Base-by-base conservation (phyloP, 1,140 invertebrate species). In the Belonocnema kinseyi region DNA sequence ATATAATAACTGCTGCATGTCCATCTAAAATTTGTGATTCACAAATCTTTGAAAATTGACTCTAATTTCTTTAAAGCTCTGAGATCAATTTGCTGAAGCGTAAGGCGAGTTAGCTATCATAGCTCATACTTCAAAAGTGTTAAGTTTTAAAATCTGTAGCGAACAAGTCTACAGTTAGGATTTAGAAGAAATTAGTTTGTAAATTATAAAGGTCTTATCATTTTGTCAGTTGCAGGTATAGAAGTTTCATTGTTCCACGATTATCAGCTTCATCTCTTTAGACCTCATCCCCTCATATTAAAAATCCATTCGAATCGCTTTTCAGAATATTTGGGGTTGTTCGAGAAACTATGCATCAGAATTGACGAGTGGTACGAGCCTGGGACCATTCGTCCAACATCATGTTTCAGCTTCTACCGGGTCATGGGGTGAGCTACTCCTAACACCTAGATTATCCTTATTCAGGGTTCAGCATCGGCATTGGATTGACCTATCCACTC, bases 391-490 rank as follows among this genome's bases (percentile, higher is more conserved):
- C 87, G 83, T 85, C 87, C 84, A 89, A 83, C 89, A 84, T 88
- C 89, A 90, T 90, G 89, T 90, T 90, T 90, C 89, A 90, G 80
- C 89, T 90, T 85, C 85, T 88, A 85, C 87, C 81, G 83, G 87
- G 83, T 88, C 84, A 76, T 88, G 86, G 88, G 88, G 88, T 91
- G 89, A 90, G 90, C 88, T 82, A 88, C 88, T 85, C 90, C 87
- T 91, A 91, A 91, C 85, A 81, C 88, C 86, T 87, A 89, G 88
- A 87, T 89, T 90, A 86, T 90, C 88, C 89, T 89, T 91, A 89
- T 88, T 88, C 89, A 93, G 94, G 94, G 87, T 95, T 95, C 92
- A 95, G 94, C 85, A 94, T 95, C 83, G 95, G 95, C 17, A 95
- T 95, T 78, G 95, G 95, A 14, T 86, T 95, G 80, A 95, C 94